Evolutionary conservation across 2,888 invertebrate genomes (phyloP), one percentile per base, ranked within the genome.

Genomic region (Lasioglossum figueresi): DNA sequence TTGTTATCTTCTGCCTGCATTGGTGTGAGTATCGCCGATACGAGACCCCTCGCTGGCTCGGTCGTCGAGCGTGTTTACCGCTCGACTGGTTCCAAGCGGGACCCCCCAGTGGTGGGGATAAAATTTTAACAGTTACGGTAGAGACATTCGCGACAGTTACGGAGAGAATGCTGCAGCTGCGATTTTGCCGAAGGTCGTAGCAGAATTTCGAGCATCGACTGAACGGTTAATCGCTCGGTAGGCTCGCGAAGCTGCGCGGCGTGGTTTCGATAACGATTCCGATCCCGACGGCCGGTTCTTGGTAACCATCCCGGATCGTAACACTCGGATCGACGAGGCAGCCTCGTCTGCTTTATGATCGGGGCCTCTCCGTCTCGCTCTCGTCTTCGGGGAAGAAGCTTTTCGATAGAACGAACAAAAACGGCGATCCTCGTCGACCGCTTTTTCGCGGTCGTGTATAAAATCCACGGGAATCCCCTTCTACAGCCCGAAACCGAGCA

Each of bases 381-480:
- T 87, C 80, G 68, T 81, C 83, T 87, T 80, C 87, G 52, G n/a
- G 27, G 43, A 48, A 23, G 72, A 79, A 70, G 75, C 72, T 79
- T 84, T 81, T 83, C 88, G 88, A 88, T 87, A 86, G 81, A 74
- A 71, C 78, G n/a, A 52, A 52, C 23, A 23, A 52, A 71, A 77
- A 59, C 59, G 79, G 66, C 75, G 83, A 87, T 87, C 83, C 82
- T 45, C 87, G 78, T 80, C 82, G 84, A 75, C 82, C 79, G 76
- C 82, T 88, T 88, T 88, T 88, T 88, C 77, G 34, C 37, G 40
- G 66, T 79, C 79, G 78, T 84, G 87, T 88, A 88, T 87, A 87
- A 88, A 87, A 88, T 86, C 76, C 82, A 45, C 68, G 45, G 37
- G 76, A 66, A 79, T 70, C 82, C 79, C 71, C 83, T 71, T 81